phyloP scores from a whole-genome alignment of 2,797 vertebrate species.

The Limosa lapponica region DNA sequence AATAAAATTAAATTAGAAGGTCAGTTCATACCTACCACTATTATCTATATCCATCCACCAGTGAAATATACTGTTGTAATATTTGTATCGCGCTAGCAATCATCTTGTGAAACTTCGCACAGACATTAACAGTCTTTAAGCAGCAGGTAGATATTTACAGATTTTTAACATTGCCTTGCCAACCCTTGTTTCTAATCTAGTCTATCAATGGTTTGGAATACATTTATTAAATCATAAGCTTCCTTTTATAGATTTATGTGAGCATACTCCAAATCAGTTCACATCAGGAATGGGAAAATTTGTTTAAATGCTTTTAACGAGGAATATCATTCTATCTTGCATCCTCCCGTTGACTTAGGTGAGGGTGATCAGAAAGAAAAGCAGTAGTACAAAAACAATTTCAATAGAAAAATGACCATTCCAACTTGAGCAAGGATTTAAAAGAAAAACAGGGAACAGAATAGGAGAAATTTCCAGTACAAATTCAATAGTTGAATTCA shows the following conservation, averaged over 20 bases:
- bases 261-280: not conserved
- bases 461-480: accelerated
- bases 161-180: not conserved
- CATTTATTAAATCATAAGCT: not conserved
- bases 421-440: not conserved
- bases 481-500: not conserved
- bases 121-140: not conserved
- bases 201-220: not conserved
- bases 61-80: not conserved
- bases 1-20: not conserved
- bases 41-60: not conserved
- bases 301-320: not conserved
- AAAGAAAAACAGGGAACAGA: not conserved
- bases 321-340: not conserved
- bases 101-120: not conserved
- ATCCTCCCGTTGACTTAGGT: not conserved
- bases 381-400: not conserved
- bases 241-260: not conserved
- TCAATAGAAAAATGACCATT: not conserved
- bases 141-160: not conserved
- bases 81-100: not conserved
- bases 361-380: not conserved
- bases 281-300: not conserved
- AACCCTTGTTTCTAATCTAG: not conserved
- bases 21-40: not conserved